These are phyloP conservation scores for Coecobrya sp. DNA, from an alignment of 2,888 invertebrate species.

Conservation along the genomic window DNA sequence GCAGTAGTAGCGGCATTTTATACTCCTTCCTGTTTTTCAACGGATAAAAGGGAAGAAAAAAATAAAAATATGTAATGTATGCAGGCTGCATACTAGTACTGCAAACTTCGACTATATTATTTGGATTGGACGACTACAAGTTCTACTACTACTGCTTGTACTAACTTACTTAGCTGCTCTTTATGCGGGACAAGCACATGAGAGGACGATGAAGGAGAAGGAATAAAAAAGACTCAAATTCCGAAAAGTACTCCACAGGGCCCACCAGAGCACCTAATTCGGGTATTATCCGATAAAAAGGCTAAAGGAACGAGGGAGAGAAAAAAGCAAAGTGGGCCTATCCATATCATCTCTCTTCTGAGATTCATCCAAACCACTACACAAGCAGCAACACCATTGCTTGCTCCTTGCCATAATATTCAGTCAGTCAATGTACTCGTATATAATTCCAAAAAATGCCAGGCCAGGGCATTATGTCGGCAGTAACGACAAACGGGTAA, in stretches of 20 bases:
- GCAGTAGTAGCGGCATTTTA: background rate
- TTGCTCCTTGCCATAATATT: background rate
- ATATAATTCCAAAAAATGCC: background rate
- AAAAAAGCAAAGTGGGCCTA: slow-evolving; percentile 68
- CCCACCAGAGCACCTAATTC: slow-evolving; percentile 77
- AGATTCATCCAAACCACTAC: slow-evolving; percentile 11
- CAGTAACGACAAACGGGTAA: slow-evolving; percentile 6
- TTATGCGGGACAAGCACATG: slow-evolving; percentile 16
- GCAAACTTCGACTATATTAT: background rate
- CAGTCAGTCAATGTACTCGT: slow-evolving; percentile 9
- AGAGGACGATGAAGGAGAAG: background rate
- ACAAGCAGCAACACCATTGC: background rate
- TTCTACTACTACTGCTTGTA: background rate
- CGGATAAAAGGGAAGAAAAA: background rate
- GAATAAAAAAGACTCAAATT: slow-evolving; percentile 71
- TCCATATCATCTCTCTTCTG: slow-evolving; percentile 45
- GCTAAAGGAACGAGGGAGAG: slow-evolving; percentile 1
- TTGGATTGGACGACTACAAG: too few relatives aligned
- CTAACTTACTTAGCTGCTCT: background rate
- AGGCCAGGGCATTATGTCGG: background rate
- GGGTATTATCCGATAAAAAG: slow-evolving; percentile 78
- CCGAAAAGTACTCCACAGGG: slow-evolving; percentile 79
- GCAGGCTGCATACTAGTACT: background rate
- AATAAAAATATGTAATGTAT: slow-evolving; percentile 16
- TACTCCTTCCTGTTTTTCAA: background rate